These are phyloP conservation scores for Syrphus vitripennis DNA, from an alignment of 2,888 invertebrate species.

Conservation along the genomic window DNA sequence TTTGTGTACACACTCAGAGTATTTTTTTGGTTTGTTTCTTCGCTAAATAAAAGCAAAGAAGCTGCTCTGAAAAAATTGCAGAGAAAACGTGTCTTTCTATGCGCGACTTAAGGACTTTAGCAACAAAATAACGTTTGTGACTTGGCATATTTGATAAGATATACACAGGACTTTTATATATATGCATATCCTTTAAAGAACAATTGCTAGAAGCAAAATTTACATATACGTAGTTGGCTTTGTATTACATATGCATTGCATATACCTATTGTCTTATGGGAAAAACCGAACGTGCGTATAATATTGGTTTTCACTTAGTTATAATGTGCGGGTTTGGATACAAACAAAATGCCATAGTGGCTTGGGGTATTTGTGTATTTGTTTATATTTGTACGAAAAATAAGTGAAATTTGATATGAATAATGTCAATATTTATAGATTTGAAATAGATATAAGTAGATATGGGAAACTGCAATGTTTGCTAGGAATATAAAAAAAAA, in stretches of 20 bases:
- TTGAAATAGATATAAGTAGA: neutral
- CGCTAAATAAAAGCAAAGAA: neutral
- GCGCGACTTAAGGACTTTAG: constrained; percentile 44
- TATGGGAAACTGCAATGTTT: neutral
- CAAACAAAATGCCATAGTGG: neutral
- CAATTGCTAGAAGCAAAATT: neutral
- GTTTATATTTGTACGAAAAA: neutral
- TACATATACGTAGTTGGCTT: neutral
- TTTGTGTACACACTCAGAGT: constrained; percentile 3
- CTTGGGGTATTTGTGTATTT: neutral
- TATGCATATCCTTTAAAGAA: neutral
- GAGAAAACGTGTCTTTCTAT: constrained; percentile 38
- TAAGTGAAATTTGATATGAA: constrained; percentile 4
- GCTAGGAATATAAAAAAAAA: no score
- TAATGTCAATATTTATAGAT: neutral
- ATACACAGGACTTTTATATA: neutral
- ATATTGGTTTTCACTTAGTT: neutral
- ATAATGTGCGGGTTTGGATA: neutral
- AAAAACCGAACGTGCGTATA: neutral
- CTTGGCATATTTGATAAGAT: neutral
- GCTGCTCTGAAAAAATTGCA: constrained; percentile 30
- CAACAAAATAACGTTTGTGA: constrained; percentile 29
- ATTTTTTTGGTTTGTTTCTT: neutral
- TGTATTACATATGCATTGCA: no score
- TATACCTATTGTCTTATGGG: neutral